These are phyloP conservation scores for Drosophila pseudotakahashii DNA, from an alignment of 2,888 invertebrate species.

Conservation along the genomic window DNA sequence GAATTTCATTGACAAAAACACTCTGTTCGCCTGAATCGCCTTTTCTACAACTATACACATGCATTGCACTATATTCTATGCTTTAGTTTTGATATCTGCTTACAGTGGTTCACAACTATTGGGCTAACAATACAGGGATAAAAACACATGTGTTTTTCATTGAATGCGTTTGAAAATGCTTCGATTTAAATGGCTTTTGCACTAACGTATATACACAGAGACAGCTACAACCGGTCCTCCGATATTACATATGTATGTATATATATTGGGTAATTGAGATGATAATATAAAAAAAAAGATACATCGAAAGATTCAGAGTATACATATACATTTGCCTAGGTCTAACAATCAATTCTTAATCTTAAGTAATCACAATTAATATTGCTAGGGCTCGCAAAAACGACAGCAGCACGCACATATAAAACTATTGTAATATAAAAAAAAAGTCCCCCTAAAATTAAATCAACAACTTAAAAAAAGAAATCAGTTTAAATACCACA, in stretches of 20 bases:
- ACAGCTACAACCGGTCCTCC: slow-evolving; percentile 27
- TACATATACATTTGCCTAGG: slow-evolving; percentile 33
- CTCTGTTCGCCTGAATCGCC: slow-evolving; percentile 9
- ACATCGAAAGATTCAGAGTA: background rate
- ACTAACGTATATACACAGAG: slow-evolving; percentile 27
- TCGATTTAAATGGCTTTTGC: slow-evolving; percentile 30
- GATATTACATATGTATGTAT: slow-evolving; percentile 2
- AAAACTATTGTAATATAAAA: slow-evolving; percentile 51
- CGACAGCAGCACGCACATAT: slow-evolving; percentile 37
- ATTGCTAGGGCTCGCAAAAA: slow-evolving; percentile 58
- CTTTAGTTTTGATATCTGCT: slow-evolving; percentile 2
- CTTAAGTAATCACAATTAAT: slow-evolving; percentile 74
- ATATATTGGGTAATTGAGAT: slow-evolving; percentile 19
- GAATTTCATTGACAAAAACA: slow-evolving; percentile 32
- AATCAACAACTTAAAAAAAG: slow-evolving; percentile 77
- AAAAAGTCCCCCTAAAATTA: slow-evolving; percentile 66
- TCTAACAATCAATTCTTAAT: slow-evolving; percentile 39
- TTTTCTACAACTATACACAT: slow-evolving; percentile 61
- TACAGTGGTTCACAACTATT: slow-evolving; percentile 57
- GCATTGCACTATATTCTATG: slow-evolving; percentile 60
- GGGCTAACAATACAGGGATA: slow-evolving; percentile 36
- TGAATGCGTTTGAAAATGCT: slow-evolving; percentile 9
- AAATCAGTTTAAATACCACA: slow-evolving; percentile 50
- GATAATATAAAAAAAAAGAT: slow-evolving; percentile 22
- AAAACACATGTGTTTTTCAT: slow-evolving; percentile 2